Percentiles rank a stretch among this genome's conserved stretches.
phyloP scores from a whole-genome alignment of 2,797 vertebrate genomes.

The Lateolabrax maculatus region DNA sequence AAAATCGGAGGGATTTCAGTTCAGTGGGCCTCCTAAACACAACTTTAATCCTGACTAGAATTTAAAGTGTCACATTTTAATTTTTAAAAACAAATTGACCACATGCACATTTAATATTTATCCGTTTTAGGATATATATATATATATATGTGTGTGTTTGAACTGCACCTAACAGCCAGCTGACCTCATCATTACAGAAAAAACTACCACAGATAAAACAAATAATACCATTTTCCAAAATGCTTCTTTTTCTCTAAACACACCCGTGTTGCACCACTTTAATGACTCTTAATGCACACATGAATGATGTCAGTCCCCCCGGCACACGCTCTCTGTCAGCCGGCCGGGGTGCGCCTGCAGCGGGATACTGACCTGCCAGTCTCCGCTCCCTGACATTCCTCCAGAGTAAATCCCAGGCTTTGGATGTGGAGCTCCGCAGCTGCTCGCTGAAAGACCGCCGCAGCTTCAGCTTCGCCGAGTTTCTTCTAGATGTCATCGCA shows the following conservation, averaged over 20 bases:
- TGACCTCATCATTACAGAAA: background rate
- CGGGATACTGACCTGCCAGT: constrained; percentile 91
- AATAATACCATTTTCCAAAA: background rate
- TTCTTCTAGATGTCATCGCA: constrained; percentile 87
- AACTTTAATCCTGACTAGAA: background rate
- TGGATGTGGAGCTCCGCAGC: constrained; percentile 90
- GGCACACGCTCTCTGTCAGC: too few species aligned
- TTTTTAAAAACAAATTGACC: background rate
- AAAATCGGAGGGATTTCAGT: background rate
- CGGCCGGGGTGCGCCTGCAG: constrained; percentile 5
- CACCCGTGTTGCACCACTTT: background rate
- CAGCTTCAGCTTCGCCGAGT: constrained; percentile 84
- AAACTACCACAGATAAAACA: background rate
- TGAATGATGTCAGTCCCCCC: too few species aligned
- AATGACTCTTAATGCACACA: background rate
- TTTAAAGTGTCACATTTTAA: background rate
- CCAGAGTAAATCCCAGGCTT: constrained; percentile 95
- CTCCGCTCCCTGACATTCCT: constrained; percentile 91
- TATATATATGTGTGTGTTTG: too few species aligned
- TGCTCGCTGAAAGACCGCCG: constrained; percentile 93
- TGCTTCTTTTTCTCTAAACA: background rate
- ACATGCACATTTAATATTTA: background rate
- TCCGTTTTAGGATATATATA: background rate
- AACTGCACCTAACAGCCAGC: background rate
- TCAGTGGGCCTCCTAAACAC: fast-evolving